Conservation (phyloP, 2,113 vertebrate genomes). For the Sceloporus undulatus region DNA sequence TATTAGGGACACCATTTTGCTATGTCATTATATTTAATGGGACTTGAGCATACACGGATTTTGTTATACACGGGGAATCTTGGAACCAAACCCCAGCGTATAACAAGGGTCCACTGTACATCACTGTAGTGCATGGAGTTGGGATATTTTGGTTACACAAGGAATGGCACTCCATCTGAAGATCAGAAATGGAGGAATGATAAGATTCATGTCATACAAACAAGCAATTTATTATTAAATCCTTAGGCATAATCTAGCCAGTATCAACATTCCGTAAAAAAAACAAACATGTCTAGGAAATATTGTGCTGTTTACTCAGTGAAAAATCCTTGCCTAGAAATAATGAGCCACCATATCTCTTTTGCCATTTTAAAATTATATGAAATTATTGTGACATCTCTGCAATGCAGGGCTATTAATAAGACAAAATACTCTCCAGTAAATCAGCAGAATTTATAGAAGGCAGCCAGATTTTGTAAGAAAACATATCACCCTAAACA, state of each 20-base stretch:
- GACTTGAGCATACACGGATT: too few species aligned
- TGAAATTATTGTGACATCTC: not conserved
- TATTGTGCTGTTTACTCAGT: not conserved
- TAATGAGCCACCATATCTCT: not conserved
- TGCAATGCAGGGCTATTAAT: not conserved
- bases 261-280: conserved; percentile 9
- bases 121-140: not conserved
- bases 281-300: conserved; percentile 8
- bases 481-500: not conserved
- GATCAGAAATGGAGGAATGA: not conserved
- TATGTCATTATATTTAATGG: too few species aligned
- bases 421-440: not conserved
- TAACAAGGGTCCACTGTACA: too few species aligned
- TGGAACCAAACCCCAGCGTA: too few species aligned
- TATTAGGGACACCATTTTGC: too few species aligned
- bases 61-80: too few species aligned
- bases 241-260: conserved; percentile 11
- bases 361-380: conserved; percentile 6
- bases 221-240: not conserved
- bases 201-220: not conserved
- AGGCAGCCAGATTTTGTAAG: not conserved
- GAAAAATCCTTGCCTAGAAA: conserved; percentile 9
- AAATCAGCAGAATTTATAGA: not conserved
- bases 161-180: not conserved
- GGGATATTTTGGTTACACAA: not conserved